These are phyloP conservation scores for Phortica okadai DNA, from an alignment of 2,888 invertebrate species.

Conservation along the genomic window DNA sequence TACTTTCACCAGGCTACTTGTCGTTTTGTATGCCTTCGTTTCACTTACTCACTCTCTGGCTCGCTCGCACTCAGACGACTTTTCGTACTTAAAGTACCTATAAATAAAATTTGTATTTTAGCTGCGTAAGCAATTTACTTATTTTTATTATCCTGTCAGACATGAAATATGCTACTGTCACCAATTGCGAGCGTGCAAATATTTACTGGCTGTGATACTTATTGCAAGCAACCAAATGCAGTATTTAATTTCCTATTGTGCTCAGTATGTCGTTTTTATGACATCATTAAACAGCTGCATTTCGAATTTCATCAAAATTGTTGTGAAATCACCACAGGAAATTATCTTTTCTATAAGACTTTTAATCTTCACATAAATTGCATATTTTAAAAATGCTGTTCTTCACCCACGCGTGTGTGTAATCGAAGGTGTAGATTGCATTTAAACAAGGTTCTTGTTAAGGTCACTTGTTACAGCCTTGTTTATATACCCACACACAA, in stretches of 20 bases:
- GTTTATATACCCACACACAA: no score
- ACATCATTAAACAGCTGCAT: not conserved
- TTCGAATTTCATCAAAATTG: not conserved
- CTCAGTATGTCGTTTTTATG: not conserved
- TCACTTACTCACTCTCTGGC: not conserved
- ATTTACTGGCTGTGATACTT: no score
- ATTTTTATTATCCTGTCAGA: conserved; percentile 57
- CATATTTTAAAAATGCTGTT: no score
- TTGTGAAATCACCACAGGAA: not conserved
- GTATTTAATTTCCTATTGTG: not conserved
- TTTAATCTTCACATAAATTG: not conserved
- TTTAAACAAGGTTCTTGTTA: no score
- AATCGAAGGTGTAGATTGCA: no score
- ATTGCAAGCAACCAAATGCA: no score
- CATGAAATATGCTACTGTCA: conserved; percentile 19
- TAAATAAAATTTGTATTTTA: conserved; percentile 45
- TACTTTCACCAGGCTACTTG: not conserved
- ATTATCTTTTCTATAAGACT: not conserved
- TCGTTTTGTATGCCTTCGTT: not conserved
- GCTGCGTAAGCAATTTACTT: conserved; percentile 62
- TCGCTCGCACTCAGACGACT: not conserved
- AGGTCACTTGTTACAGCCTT: no score
- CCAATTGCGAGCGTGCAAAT: not conserved
- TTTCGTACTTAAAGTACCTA: conserved; percentile 26
- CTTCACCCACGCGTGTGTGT: no score